Conservation (phyloP, 2,888 invertebrate genomes). For the Lycaena phlaeas region DNA sequence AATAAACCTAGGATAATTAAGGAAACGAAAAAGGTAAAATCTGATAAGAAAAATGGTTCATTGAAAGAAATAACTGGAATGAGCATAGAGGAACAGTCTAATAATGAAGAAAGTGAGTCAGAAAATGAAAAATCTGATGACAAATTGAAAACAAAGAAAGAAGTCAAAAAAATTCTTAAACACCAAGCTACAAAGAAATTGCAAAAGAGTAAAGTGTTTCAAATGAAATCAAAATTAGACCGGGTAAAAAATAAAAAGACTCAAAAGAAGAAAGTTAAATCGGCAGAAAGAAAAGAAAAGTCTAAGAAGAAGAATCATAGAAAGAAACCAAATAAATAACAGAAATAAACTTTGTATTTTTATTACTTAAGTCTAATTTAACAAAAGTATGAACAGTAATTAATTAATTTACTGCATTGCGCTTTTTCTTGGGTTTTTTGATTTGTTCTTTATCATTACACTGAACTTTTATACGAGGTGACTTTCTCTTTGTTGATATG, state of each 20-base stretch:
- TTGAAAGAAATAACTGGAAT: constrained; percentile 44
- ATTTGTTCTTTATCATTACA: constrained; percentile 7
- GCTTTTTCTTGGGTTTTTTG: constrained; percentile 11
- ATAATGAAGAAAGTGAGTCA: constrained; percentile 31
- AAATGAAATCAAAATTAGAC: constrained; percentile 81
- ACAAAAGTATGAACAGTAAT: too few relatives aligned
- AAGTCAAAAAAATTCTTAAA: constrained; percentile 79
- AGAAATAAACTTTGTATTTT: constrained; percentile 27
- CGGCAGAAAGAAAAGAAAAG: constrained; percentile 44
- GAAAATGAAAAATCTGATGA: constrained; percentile 37
- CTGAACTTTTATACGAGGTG: constrained; percentile 15
- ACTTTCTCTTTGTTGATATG: constrained; percentile 26
- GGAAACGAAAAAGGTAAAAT: constrained; percentile 23
- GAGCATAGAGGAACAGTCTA: constrained; percentile 43
- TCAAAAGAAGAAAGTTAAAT: constrained; percentile 46
- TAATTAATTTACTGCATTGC: too few relatives aligned
- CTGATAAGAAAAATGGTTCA: constrained; percentile 28
- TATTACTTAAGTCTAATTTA: neutral
- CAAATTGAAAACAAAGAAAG: constrained; percentile 73
- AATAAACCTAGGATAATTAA: constrained; percentile 66
- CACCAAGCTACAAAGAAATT: constrained; percentile 81
- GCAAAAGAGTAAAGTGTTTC: constrained; percentile 83
- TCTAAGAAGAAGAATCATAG: constrained; percentile 49
- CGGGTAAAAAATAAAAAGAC: constrained; percentile 79
- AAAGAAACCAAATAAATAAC: too few relatives aligned